Evolutionary conservation across 2,888 invertebrate species (phyloP).

Genomic region (Hesperia comma): DNA sequence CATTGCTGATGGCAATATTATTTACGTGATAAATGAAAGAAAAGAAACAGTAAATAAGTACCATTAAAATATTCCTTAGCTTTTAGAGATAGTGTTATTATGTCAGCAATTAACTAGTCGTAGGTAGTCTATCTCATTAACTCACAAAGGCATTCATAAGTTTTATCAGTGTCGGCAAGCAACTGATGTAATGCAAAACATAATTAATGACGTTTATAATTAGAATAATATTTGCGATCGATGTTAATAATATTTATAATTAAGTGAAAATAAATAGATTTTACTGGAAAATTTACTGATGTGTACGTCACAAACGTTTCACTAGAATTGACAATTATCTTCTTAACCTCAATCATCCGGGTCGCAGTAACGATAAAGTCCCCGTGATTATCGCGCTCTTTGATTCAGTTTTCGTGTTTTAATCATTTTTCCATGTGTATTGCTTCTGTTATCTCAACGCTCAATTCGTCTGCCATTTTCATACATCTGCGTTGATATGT

Average conservation of each 20-base stretch:
- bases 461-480: neutral
- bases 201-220: constrained; percentile 20
- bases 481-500: neutral
- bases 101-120: too few relatives aligned
- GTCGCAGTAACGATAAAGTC: constrained; percentile 10
- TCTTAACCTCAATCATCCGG: constrained; percentile 16
- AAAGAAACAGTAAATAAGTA: too few relatives aligned
- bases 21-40: too few relatives aligned
- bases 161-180: neutral
- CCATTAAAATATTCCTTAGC: too few relatives aligned
- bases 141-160: too few relatives aligned
- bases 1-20: too few relatives aligned
- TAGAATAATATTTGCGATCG: constrained; percentile 28
- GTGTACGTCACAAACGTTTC: constrained; percentile 5
- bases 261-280: constrained; percentile 18
- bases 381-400: neutral
- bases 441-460: neutral
- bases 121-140: too few relatives aligned
- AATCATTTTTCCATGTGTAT: neutral
- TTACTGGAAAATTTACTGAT: constrained; percentile 27
- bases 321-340: constrained; percentile 4
- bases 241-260: constrained; percentile 25
- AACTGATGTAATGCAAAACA: constrained; percentile 14
- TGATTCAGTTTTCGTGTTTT: neutral
- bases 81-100: too few relatives aligned